A percentile compares a stretch with the other conserved stretches of the same genome.
Evolutionary conservation across 2,113 vertebrate species (phyloP).

Genomic region (Trochalopteron elliotii): DNA sequence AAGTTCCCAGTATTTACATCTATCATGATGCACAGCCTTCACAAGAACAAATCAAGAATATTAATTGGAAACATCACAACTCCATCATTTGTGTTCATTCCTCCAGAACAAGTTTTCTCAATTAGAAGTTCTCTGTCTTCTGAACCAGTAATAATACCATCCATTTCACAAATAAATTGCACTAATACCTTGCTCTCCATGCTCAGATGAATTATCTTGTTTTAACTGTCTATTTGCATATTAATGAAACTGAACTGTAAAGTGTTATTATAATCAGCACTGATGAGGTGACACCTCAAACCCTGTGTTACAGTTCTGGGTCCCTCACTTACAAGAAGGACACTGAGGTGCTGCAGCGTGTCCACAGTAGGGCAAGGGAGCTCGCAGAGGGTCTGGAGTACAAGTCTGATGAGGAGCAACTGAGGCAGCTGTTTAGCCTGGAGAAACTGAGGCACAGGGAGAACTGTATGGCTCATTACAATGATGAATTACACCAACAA

Average conservation of each 20-base stretch:
- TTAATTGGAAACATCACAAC: background rate
- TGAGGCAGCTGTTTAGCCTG: background rate
- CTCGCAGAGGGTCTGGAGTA: background rate
- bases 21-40: background rate
- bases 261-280: background rate
- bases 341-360: accelerated
- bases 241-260: background rate
- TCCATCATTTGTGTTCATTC: background rate
- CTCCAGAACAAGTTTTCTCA: background rate
- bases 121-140: background rate
- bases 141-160: background rate
- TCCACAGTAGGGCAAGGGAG: background rate
- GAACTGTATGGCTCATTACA: background rate
- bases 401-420: background rate
- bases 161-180: conserved; percentile 9
- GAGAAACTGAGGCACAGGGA: background rate
- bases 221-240: background rate
- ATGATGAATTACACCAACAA: background rate
- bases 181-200: background rate
- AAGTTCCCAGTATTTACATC: background rate
- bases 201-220: background rate
- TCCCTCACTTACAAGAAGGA: background rate
- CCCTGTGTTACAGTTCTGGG: background rate
- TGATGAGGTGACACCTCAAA: background rate
- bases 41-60: background rate